phyloP scores from a whole-genome alignment of 2,113 vertebrate genomes.

The Thomomys bottae region DNA sequence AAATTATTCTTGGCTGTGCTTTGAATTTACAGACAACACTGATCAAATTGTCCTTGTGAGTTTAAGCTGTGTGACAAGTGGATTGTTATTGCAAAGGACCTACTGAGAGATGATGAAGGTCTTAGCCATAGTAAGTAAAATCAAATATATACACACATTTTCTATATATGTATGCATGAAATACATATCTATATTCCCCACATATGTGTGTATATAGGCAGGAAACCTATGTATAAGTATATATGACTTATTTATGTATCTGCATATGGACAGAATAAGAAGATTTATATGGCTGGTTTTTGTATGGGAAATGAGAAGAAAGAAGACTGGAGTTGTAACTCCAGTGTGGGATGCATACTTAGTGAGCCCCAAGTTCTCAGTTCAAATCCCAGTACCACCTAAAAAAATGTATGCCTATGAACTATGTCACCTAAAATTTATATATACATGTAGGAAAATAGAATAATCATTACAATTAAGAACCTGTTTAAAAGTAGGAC shows the following conservation, averaged over 20 bases:
- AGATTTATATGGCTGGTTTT: background rate
- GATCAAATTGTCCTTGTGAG: background rate
- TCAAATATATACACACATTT: too few species aligned
- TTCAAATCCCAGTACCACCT: too few species aligned
- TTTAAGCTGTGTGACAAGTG: background rate
- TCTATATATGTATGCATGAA: too few species aligned
- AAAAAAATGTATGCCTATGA: too few species aligned
- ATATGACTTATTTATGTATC: background rate
- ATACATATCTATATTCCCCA: too few species aligned
- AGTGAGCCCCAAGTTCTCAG: too few species aligned
- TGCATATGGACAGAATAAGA: background rate
- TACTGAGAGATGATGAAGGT: background rate
- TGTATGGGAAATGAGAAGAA: background rate
- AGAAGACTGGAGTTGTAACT: background rate
- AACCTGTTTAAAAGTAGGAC: too few species aligned
- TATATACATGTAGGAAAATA: too few species aligned
- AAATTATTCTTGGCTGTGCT: background rate
- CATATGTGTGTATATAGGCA: too few species aligned
- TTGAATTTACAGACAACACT: constrained; percentile 4
- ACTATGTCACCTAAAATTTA: too few species aligned
- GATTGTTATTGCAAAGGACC: background rate
- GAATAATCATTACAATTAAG: too few species aligned
- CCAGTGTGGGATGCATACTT: background rate
- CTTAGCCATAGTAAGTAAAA: background rate
- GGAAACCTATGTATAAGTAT: background rate